phyloP scores from a whole-genome alignment of 1,140 invertebrate genomes.

The Meloidogyne floridensis region DNA sequence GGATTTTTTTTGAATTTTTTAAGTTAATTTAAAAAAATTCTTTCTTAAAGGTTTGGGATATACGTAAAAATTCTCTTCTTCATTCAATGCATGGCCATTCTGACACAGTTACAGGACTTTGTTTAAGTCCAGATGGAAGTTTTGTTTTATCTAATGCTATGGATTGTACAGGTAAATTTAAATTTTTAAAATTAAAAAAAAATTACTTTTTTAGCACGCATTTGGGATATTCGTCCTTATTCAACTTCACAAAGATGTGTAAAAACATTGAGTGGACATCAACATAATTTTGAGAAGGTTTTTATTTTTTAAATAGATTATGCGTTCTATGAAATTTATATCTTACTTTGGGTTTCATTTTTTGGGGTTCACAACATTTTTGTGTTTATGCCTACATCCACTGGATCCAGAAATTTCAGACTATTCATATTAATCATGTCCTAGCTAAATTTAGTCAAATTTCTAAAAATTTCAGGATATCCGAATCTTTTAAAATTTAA shows the following conservation, averaged over 20 bases:
- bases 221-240: slow-evolving; percentile 77
- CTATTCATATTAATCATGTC: too few relatives aligned
- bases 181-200: slow-evolving; percentile 12
- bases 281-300: slow-evolving; percentile 90
- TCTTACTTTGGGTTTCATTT: too few relatives aligned
- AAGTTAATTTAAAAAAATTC: slow-evolving; percentile 19
- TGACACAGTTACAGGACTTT: slow-evolving; percentile 90
- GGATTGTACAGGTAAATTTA: slow-evolving; percentile 80
- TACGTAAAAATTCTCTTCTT: slow-evolving; percentile 83
- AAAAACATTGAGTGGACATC: slow-evolving; percentile 87
- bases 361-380: too few relatives aligned
- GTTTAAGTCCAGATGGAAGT: slow-evolving; percentile 89
- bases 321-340: too few relatives aligned
- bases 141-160: slow-evolving; percentile 91
- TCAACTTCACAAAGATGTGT: slow-evolving; percentile 85
- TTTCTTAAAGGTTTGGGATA: slow-evolving; percentile 80
- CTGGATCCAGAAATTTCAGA: too few relatives aligned
- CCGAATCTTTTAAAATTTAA: too few relatives aligned
- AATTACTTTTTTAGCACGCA: slow-evolving; percentile 67
- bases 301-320: background rate
- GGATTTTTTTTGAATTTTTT: background rate
- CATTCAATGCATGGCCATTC: slow-evolving; percentile 85
- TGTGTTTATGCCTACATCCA: too few relatives aligned
- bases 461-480: too few relatives aligned
- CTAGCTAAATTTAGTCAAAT: too few relatives aligned